phyloP scores from a whole-genome alignment of 2,797 vertebrate genomes.

The Presbytis comata region DNA sequence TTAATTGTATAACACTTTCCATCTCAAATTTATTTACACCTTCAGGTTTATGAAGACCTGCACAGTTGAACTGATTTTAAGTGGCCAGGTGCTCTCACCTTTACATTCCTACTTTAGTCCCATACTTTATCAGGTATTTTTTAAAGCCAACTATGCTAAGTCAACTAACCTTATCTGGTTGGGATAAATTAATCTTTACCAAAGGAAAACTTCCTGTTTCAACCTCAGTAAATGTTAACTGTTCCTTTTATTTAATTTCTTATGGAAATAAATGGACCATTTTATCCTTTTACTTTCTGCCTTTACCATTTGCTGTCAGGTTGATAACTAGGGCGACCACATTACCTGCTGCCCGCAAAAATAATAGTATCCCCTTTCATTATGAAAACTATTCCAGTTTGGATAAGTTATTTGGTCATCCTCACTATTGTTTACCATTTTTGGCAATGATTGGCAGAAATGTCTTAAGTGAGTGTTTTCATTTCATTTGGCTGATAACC shows the following conservation, averaged over 20 bases:
- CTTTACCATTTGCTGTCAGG: neutral
- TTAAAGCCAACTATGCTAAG: neutral
- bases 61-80: neutral
- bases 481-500: neutral
- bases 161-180: neutral
- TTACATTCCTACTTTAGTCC: neutral
- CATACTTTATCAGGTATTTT: neutral
- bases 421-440: neutral
- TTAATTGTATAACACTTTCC: neutral
- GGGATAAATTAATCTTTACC: neutral
- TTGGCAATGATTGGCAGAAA: neutral
- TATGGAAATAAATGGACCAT: neutral
- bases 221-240: neutral
- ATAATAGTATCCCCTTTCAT: neutral
- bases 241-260: conserved; percentile 40
- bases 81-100: neutral
- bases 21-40: neutral
- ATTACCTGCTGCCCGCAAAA: neutral
- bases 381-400: neutral
- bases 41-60: neutral
- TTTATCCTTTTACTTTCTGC: neutral
- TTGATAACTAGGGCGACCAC: neutral
- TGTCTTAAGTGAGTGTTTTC: neutral
- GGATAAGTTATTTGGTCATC: neutral
- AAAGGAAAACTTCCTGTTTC: neutral